A percentile compares a stretch with the other conserved stretches of the same genome.
These are phyloP conservation scores for Carterocephalus palaemon DNA, from an alignment of 2,888 invertebrate species.

Conservation along the genomic window DNA sequence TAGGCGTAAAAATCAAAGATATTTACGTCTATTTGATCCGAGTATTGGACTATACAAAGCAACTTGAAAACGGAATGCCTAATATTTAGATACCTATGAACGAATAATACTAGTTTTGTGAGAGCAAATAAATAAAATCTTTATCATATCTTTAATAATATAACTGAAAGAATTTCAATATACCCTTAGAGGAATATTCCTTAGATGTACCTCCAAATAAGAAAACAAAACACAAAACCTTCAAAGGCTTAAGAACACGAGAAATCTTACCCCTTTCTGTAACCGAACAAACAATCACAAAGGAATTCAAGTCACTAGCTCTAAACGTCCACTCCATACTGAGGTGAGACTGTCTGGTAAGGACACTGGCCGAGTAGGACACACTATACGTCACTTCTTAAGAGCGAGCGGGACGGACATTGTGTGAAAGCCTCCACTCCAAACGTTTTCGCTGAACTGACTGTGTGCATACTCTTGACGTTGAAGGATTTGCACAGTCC, in stretches of 20 bases:
- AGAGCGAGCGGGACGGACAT: constrained; percentile 1
- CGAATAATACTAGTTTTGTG: too few species aligned
- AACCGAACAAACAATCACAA: constrained; percentile 19
- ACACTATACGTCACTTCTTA: neutral
- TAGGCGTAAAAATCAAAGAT: too few species aligned
- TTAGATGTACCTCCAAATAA: too few species aligned
- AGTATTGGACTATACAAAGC: too few species aligned
- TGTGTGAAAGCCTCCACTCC: constrained; percentile 4
- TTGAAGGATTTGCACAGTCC: constrained; percentile 13
- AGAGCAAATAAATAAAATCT: too few species aligned
- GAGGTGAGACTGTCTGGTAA: constrained; percentile 14
- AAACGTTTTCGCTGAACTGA: constrained; percentile 11
- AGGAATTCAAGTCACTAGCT: constrained; percentile 7
- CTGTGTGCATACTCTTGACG: constrained; percentile 16
- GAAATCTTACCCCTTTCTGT: neutral
- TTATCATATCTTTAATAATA: too few species aligned
- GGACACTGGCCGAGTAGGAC: constrained; percentile 2
- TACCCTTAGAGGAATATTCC: too few species aligned
- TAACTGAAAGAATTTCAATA: too few species aligned
- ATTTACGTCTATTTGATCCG: too few species aligned
- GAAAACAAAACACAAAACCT: too few species aligned
- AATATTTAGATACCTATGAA: too few species aligned
- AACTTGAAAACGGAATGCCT: too few species aligned
- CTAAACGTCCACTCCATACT: constrained; percentile 19
- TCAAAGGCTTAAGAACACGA: neutral